These are phyloP conservation scores for Percina caprodes DNA, from an alignment of 2,113 vertebrate species.

Conservation along the genomic window DNA sequence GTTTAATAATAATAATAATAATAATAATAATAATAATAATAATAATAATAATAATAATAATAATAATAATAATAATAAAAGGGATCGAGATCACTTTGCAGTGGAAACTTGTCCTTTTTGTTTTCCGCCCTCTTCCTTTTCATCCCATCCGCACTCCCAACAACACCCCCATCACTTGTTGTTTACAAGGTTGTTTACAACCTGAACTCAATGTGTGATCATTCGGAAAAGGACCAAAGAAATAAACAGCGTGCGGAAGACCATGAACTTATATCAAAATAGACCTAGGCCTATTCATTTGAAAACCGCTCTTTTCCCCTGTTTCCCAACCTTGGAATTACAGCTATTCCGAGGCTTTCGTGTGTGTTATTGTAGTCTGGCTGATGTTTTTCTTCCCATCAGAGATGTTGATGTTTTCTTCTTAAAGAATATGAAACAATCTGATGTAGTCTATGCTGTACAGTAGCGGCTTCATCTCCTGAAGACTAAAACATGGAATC, in stretches of 20 bases:
- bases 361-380: conserved; percentile 7
- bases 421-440: conserved; percentile 21
- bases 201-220: conserved; percentile 19
- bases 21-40: not conserved
- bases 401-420: conserved; percentile 16
- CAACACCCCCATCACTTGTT: conserved; percentile 11
- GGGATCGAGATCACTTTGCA: conserved; percentile 46
- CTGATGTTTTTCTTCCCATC: conserved; percentile 20
- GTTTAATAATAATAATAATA: too few relatives aligned
- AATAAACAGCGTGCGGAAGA: conserved; percentile 15
- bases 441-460: not conserved
- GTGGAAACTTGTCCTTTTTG: conserved; percentile 54
- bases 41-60: too few relatives aligned
- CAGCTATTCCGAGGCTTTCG: conserved; percentile 21
- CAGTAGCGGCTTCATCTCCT: conserved; percentile 1
- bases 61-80: not conserved
- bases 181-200: conserved; percentile 51
- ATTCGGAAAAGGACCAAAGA: not conserved
- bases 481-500: not conserved
- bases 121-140: conserved; percentile 26
- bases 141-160: conserved; percentile 9
- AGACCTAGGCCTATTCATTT: not conserved
- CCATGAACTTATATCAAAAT: conserved; percentile 38
- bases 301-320: not conserved
- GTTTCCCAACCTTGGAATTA: conserved; percentile 33